Evolutionary conservation across 1,140 invertebrate genomes (phyloP).

Genomic region (Idris sp.): DNA sequence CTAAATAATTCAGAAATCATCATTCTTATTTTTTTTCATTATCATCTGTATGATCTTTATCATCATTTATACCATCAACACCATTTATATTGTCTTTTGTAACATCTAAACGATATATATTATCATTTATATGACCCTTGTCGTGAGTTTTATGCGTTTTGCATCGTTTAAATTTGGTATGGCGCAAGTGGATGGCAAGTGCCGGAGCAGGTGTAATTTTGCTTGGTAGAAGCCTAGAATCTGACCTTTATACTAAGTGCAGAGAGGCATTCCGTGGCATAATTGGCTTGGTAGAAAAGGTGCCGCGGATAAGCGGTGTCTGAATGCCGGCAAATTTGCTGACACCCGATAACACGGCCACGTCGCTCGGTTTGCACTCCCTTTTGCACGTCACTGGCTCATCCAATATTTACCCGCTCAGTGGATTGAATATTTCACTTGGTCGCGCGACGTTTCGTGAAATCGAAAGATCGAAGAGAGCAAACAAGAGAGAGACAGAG

Average conservation of each 20-base stretch:
- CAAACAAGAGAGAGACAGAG: slow-evolving; percentile 18
- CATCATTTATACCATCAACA: too few relatives aligned
- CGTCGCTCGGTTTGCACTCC: slow-evolving; percentile 6
- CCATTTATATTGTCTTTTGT: too few relatives aligned
- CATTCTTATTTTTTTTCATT: too few relatives aligned
- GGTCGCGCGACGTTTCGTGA: too few relatives aligned
- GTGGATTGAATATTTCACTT: slow-evolving; percentile 45
- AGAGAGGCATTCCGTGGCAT: slow-evolving; percentile 42
- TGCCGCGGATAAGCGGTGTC: slow-evolving; percentile 21
- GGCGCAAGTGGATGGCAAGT: background rate
- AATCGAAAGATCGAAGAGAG: slow-evolving; percentile 35
- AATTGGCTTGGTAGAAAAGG: slow-evolving; percentile 47
- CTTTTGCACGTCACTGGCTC: slow-evolving; percentile 41
- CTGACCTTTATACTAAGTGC: slow-evolving; percentile 59
- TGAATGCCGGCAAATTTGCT: slow-evolving; percentile 55
- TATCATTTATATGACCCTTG: too few relatives aligned
- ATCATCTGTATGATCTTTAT: too few relatives aligned
- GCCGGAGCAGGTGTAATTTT: slow-evolving; percentile 9
- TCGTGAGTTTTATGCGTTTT: too few relatives aligned
- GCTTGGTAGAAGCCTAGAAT: slow-evolving; percentile 22
- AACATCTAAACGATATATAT: too few relatives aligned
- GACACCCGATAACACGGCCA: slow-evolving; percentile 51
- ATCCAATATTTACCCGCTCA: slow-evolving; percentile 54
- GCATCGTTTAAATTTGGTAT: too few relatives aligned
- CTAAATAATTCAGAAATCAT: too few relatives aligned